A percentile compares a stretch with the other conserved stretches of the same genome.
These are phyloP conservation scores for Carcina quercana DNA, from an alignment of 2,888 invertebrate species.

Conservation along the genomic window DNA sequence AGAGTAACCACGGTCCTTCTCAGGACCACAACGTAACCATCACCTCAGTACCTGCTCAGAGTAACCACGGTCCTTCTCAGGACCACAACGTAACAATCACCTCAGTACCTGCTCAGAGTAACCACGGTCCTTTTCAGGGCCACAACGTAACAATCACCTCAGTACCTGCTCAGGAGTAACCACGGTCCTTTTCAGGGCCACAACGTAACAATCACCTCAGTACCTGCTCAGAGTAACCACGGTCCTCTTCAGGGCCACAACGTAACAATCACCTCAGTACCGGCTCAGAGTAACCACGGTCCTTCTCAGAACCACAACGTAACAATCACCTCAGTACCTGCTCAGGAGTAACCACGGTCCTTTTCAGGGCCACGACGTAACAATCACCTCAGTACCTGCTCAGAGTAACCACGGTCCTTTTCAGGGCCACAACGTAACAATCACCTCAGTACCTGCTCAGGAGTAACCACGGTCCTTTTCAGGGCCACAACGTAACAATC, in stretches of 20 bases:
- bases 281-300: conserved; percentile 4
- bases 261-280: conserved; percentile 1
- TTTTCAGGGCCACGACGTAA: conserved; percentile 9
- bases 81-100: conserved; percentile 7
- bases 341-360: conserved; percentile 8
- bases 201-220: conserved; percentile 6
- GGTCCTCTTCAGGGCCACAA: conserved; percentile 9
- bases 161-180: conserved; percentile 11
- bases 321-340: conserved; percentile 5
- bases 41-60: neutral
- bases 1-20: conserved; percentile 10
- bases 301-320: conserved; percentile 8
- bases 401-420: conserved; percentile 8
- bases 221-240: conserved; percentile 8
- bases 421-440: conserved; percentile 8
- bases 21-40: conserved; percentile 5
- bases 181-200: conserved; percentile 8
- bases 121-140: conserved; percentile 10
- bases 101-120: conserved; percentile 10
- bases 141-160: conserved; percentile 7
- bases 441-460: conserved; percentile 3
- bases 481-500: conserved; percentile 7
- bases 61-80: conserved; percentile 2
- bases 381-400: conserved; percentile 8
- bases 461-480: conserved; percentile 6